Conservation (phyloP, 2,797 vertebrate genomes). For the Trachops cirrhosus region DNA sequence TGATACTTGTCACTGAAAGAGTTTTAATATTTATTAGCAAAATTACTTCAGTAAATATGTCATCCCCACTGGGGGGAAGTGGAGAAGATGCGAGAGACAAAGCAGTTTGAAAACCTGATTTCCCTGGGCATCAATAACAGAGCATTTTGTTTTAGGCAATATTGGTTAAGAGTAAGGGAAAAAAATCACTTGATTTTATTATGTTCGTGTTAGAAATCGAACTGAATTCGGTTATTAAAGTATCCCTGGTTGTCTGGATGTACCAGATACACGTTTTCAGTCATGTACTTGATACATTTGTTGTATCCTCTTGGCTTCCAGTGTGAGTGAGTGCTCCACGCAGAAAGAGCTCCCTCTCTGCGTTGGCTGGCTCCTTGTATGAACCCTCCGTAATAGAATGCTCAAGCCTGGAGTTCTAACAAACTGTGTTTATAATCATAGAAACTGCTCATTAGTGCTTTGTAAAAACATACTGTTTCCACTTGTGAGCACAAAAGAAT, state of each 20-base stretch:
- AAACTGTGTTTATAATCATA: not conserved
- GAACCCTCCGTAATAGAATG: not conserved
- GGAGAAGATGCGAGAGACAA: not conserved
- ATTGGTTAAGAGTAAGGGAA: not conserved
- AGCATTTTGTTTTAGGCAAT: not conserved
- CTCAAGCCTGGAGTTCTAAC: not conserved
- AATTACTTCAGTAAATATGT: not conserved
- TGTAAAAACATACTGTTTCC: not conserved
- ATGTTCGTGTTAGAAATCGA: not conserved
- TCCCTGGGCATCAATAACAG: not conserved
- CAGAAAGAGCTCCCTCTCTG: not conserved
- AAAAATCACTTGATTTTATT: not conserved
- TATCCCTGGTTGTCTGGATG: not conserved
- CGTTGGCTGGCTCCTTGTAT: not conserved
- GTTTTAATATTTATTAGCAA: not conserved
- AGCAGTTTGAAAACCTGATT: not conserved
- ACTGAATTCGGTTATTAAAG: not conserved
- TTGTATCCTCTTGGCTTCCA: not conserved
- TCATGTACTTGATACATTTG: not conserved
- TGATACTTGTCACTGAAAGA: not conserved
- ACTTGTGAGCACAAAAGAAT: not conserved
- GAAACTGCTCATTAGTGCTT: not conserved
- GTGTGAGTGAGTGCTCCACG: not conserved
- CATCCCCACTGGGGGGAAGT: not conserved
- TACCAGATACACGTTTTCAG: not conserved